Evolutionary conservation across 2,797 vertebrate genomes (phyloP).

Genomic region (Channa striata): DNA sequence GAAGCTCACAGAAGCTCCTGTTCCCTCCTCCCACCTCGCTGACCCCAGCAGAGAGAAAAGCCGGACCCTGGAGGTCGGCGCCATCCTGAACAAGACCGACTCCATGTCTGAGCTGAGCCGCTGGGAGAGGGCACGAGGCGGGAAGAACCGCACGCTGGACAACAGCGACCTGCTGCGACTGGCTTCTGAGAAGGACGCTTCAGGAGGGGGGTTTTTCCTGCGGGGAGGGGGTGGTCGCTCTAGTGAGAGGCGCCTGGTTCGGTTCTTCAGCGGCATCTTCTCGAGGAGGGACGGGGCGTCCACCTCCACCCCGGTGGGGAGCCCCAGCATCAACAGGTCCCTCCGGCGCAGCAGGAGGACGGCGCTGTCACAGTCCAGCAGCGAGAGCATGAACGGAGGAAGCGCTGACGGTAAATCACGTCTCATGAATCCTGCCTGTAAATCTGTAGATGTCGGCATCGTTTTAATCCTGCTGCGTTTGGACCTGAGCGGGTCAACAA

Average conservation of each 20-base stretch:
- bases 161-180: slow-evolving; percentile 91
- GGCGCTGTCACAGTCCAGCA: slow-evolving; percentile 84
- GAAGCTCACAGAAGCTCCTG: not conserved
- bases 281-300: slow-evolving; percentile 56
- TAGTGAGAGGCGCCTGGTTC: slow-evolving; percentile 87
- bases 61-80: slow-evolving; percentile 87
- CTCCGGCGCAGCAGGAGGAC: slow-evolving; percentile 74
- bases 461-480: not conserved
- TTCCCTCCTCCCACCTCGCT: not conserved
- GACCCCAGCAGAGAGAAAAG: slow-evolving; percentile 78
- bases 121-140: slow-evolving; percentile 84
- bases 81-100: slow-evolving; percentile 85
- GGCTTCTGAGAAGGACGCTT: slow-evolving; percentile 69
- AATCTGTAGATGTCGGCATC: no score
- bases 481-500: not conserved
- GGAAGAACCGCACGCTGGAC: slow-evolving; percentile 93
- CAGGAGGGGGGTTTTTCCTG: slow-evolving; percentile 68
- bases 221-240: slow-evolving; percentile 62
- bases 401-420: slow-evolving; percentile 53
- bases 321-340: slow-evolving; percentile 76
- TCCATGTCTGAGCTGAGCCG: slow-evolving; percentile 83
- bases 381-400: slow-evolving; percentile 88
- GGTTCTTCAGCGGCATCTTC: slow-evolving; percentile 95
- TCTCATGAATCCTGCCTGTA: no score
- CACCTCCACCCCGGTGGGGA: slow-evolving; percentile 71